Percentiles rank a stretch among this genome's conserved stretches.
Conservation (phyloP, 2,113 vertebrate species). For the Rhinolophus sinicus region DNA sequence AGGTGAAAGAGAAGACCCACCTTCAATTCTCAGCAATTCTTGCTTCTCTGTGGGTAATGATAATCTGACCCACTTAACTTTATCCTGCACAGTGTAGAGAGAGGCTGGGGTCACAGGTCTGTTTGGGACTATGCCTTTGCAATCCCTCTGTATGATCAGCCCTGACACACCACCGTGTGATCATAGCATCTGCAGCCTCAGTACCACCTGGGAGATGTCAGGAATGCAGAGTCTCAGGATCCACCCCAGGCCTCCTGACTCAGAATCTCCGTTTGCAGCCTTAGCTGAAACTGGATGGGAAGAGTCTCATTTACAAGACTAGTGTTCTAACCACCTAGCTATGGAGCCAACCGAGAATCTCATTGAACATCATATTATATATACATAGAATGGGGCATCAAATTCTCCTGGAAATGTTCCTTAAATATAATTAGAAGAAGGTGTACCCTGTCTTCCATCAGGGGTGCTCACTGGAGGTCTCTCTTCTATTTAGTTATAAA, state of each 20-base stretch:
- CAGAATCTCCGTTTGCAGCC: not conserved
- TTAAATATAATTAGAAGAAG: not conserved
- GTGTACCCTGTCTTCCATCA: not conserved
- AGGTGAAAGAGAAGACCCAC: accelerated
- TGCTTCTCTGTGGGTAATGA: not conserved
- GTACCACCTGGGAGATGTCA: not conserved
- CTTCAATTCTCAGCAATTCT: too few relatives aligned
- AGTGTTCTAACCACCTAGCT: not conserved
- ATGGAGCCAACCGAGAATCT: not conserved
- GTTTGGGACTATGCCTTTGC: too few relatives aligned
- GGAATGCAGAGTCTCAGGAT: not conserved
- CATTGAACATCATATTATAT: not conserved
- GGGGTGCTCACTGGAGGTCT: not conserved
- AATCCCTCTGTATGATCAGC: accelerated
- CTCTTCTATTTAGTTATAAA: not conserved
- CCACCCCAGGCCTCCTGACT: too few relatives aligned
- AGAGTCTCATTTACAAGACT: not conserved
- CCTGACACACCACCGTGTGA: too few relatives aligned
- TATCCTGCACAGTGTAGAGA: too few relatives aligned
- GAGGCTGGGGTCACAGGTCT: not conserved
- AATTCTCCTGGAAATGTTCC: not conserved
- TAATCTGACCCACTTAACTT: too few relatives aligned
- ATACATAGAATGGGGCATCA: accelerated
- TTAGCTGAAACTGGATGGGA: not conserved
- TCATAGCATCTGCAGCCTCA: not conserved